Conservation (phyloP, 2,888 invertebrate species). For the Leptarthrus brevirostris region DNA sequence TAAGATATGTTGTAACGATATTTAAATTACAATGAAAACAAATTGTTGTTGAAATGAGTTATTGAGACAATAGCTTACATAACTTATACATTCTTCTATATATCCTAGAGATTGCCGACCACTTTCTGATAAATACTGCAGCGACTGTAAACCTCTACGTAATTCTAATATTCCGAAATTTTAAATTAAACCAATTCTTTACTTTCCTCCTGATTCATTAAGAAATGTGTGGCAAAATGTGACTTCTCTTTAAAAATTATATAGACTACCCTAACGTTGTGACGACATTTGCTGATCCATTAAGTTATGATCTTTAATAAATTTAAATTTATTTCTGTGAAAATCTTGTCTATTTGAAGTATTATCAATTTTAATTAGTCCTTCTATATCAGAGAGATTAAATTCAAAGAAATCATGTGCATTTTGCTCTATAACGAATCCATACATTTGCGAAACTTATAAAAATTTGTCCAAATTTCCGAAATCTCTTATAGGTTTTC, state of each 20-base stretch:
- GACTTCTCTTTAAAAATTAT: slow-evolving; percentile 63
- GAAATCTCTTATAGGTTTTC: slow-evolving; percentile 63
- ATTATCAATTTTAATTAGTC: slow-evolving; percentile 62
- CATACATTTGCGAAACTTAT: slow-evolving; percentile 92
- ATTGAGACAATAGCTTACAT: slow-evolving; percentile 58
- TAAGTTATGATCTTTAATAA: slow-evolving; percentile 73
- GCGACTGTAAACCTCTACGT: slow-evolving; percentile 57
- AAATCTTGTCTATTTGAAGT: slow-evolving; percentile 56
- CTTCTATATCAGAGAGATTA: slow-evolving; percentile 69
- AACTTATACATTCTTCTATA: slow-evolving; percentile 56
- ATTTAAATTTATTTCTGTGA: slow-evolving; percentile 71
- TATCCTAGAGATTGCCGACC: slow-evolving; percentile 56
- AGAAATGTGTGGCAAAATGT: slow-evolving; percentile 62
- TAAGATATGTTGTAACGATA: too few relatives aligned
- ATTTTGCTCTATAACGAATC: slow-evolving; percentile 80
- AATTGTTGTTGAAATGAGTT: too few relatives aligned
- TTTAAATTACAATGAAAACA: too few relatives aligned
- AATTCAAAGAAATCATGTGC: slow-evolving; percentile 76
- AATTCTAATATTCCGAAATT: slow-evolving; percentile 60
- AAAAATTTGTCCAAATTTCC: slow-evolving; percentile 80
- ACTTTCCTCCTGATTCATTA: slow-evolving; percentile 61
- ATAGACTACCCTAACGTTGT: slow-evolving; percentile 70
- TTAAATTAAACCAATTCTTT: slow-evolving; percentile 59
- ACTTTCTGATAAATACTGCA: slow-evolving; percentile 54
- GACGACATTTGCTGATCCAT: slow-evolving; percentile 75